Conservation (phyloP, 2,113 vertebrate species). For the Gadus macrocephalus region DNA sequence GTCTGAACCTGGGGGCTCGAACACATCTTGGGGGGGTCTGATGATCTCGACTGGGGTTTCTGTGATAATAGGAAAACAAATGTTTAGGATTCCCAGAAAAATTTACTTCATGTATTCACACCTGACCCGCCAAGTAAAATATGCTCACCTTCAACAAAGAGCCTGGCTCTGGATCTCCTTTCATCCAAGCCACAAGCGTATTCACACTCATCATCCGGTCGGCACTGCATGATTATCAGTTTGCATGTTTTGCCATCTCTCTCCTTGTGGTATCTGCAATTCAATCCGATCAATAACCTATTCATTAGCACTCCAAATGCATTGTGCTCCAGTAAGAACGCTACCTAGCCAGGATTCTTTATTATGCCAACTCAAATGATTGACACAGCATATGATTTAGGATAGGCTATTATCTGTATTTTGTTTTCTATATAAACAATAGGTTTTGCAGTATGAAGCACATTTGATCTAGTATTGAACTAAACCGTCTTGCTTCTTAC, state of each 20-base stretch:
- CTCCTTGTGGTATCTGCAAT: constrained; percentile 86
- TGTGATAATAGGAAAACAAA: constrained; percentile 52
- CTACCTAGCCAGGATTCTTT: too few relatives aligned
- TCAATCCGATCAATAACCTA: not conserved
- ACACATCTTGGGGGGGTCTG: constrained; percentile 86
- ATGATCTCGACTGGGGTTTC: constrained; percentile 97
- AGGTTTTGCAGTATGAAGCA: not conserved
- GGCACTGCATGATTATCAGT: constrained; percentile 86
- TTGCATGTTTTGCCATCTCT: constrained; percentile 86
- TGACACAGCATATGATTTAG: not conserved
- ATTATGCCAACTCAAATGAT: too few relatives aligned
- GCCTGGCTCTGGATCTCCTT: constrained; percentile 87
- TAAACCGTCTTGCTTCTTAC: constrained; percentile 55
- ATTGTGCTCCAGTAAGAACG: not conserved
- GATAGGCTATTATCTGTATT: not conserved
- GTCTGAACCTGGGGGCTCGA: constrained; percentile 87
- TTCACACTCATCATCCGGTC: constrained; percentile 95
- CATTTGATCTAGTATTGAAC: not conserved
- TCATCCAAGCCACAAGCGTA: constrained; percentile 96
- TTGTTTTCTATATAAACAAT: not conserved
- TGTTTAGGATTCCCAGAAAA: not conserved
- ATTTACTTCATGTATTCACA: not conserved
- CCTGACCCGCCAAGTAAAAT: not conserved
- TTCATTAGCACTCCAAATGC: not conserved
- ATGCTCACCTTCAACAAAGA: constrained; percentile 90